These are phyloP conservation scores for Parambassis ranga DNA, from an alignment of 2,797 vertebrate species.

Conservation along the genomic window DNA sequence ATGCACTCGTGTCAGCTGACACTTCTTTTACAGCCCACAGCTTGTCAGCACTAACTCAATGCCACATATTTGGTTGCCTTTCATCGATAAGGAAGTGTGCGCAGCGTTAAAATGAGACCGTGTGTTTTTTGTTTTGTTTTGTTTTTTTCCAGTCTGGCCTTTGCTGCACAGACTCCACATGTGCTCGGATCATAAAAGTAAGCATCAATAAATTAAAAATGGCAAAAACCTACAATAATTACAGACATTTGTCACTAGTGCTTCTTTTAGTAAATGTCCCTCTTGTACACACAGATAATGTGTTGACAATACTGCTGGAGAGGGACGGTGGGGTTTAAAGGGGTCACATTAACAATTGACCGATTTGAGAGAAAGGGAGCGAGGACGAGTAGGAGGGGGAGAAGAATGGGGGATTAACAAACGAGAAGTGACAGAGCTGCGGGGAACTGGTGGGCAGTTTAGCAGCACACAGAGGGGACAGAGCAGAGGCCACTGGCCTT, in stretches of 20 bases:
- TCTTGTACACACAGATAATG: conserved; percentile 53
- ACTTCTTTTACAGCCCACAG: not conserved
- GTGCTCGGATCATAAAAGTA: too few relatives aligned
- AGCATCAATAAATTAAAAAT: too few relatives aligned
- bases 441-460: conserved; percentile 72
- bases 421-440: conserved; percentile 76
- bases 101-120: not conserved
- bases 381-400: conserved; percentile 64
- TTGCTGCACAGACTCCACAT: too few relatives aligned
- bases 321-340: conserved; percentile 67
- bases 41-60: not conserved
- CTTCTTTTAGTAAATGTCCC: conserved; percentile 33
- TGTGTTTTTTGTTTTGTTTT: not conserved
- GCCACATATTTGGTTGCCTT: not conserved
- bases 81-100: not conserved
- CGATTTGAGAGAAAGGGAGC: conserved; percentile 66
- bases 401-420: conserved; percentile 72
- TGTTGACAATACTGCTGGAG: conserved; percentile 56
- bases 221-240: not conserved
- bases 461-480: conserved; percentile 69
- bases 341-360: conserved; percentile 76
- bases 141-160: too few relatives aligned
- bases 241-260: conserved; percentile 12
- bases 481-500: conserved; percentile 74
- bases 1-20: not conserved